phyloP scores from a whole-genome alignment of 2,888 invertebrate genomes.

The Caenorhabditis sp. region DNA sequence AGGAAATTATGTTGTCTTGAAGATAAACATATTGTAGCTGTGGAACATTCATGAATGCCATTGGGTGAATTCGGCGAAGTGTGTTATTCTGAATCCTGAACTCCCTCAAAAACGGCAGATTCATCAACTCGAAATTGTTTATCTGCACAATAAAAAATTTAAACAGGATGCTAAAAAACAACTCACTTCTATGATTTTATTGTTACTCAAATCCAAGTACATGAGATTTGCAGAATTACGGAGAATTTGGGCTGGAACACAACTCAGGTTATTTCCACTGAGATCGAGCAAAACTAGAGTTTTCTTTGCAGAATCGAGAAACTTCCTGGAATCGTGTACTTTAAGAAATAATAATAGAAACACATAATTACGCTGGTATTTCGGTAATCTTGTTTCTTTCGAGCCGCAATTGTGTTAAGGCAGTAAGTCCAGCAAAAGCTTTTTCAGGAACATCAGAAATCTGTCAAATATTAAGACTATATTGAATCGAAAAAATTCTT shows the following conservation, averaged over 20 bases:
- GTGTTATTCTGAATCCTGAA: constrained; percentile 86
- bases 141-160: constrained; percentile 48
- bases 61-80: constrained; percentile 88
- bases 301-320: constrained; percentile 75
- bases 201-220: constrained; percentile 89
- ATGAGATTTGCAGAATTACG: constrained; percentile 89
- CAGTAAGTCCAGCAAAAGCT: constrained; percentile 27
- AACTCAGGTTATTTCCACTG: constrained; percentile 90
- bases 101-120: constrained; percentile 88
- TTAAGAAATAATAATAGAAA: too few species aligned
- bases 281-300: constrained; percentile 89
- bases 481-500: neutral
- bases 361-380: constrained; percentile 66
- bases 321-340: constrained; percentile 74
- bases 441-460: constrained; percentile 38
- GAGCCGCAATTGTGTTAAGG: constrained; percentile 71
- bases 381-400: constrained; percentile 75
- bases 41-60: constrained; percentile 92
- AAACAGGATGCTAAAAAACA: neutral
- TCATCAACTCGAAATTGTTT: constrained; percentile 89
- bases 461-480: constrained; percentile 6
- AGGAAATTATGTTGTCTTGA: constrained; percentile 89
- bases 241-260: constrained; percentile 91
- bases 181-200: constrained; percentile 88
- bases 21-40: constrained; percentile 87